Evolutionary conservation across 2,888 invertebrate genomes (phyloP).

Genomic region (Trichopria drosophilae): DNA sequence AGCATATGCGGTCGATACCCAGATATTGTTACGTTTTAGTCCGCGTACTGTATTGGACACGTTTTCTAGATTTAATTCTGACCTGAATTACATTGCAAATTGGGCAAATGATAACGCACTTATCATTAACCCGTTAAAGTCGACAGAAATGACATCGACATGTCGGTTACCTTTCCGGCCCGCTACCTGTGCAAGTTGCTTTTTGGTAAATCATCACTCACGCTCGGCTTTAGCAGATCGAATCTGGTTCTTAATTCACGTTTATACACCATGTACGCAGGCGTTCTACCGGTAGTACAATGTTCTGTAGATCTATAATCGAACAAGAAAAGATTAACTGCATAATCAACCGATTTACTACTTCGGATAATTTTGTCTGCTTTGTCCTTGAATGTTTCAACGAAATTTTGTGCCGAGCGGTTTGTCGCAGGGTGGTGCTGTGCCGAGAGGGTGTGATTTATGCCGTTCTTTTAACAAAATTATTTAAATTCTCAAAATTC

Average conservation of each 20-base stretch:
- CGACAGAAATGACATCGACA: too few species aligned
- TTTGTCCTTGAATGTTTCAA: conserved; percentile 31
- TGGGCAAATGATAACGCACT: too few species aligned
- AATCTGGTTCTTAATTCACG: conserved; percentile 33
- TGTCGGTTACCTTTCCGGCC: too few species aligned
- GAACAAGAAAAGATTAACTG: conserved; percentile 26
- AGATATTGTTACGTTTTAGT: too few species aligned
- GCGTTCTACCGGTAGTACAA: conserved; percentile 28
- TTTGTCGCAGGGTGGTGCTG: conserved; percentile 32
- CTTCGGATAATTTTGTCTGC: conserved; percentile 31
- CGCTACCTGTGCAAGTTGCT: too few species aligned
- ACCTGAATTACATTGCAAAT: too few species aligned
- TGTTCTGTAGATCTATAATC: conserved; percentile 33
- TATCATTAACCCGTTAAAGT: too few species aligned
- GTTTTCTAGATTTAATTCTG: too few species aligned
- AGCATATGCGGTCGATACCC: too few species aligned
- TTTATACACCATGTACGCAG: conserved; percentile 30
- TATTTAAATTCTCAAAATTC: conserved; percentile 25
- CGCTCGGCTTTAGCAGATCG: conserved; percentile 18
- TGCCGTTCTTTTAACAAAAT: too few species aligned
- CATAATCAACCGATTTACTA: conserved; percentile 23
- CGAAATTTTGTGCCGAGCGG: conserved; percentile 31
- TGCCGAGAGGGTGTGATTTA: conserved; percentile 31
- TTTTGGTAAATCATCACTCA: too few species aligned
- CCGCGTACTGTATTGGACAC: too few species aligned